Evolutionary conservation across 2,888 invertebrate species (phyloP).

Genomic region (Lordiphosa andalusiaca): DNA sequence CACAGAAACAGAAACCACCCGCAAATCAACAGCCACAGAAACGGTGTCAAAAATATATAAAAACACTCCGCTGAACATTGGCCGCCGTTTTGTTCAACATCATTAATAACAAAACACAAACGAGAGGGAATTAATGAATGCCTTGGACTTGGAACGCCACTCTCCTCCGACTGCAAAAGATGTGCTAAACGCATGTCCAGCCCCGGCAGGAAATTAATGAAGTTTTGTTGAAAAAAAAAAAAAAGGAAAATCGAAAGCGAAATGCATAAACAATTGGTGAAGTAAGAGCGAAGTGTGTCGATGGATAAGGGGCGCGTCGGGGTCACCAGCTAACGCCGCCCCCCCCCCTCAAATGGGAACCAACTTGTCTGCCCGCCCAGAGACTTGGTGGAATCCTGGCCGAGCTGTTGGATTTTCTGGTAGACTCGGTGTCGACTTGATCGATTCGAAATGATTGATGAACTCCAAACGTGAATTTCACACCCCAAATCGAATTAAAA

Average conservation of each 20-base stretch:
- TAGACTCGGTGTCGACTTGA: constrained; percentile 68
- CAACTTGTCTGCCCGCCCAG: constrained; percentile 53
- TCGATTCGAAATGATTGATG: constrained; percentile 67
- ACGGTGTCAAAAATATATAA: constrained; percentile 43
- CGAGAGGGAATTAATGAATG: constrained; percentile 73
- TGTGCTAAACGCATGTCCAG: constrained; percentile 73
- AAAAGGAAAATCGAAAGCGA: constrained; percentile 45
- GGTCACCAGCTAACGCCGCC: constrained; percentile 24
- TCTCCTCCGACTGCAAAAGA: constrained; percentile 34
- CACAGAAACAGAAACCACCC: constrained; percentile 51
- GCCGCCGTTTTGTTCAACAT: constrained; percentile 76
- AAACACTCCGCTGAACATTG: constrained; percentile 32
- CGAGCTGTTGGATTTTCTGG: constrained; percentile 8
- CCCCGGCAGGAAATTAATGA: constrained; percentile 75
- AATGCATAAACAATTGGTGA: constrained; percentile 61
- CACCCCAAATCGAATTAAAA: constrained; percentile 72
- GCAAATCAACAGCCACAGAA: constrained; percentile 55
- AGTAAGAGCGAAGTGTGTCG: constrained; percentile 49
- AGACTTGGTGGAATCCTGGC: constrained; percentile 52
- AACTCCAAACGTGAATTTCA: constrained; percentile 56
- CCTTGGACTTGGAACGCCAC: constrained; percentile 27
- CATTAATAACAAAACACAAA: constrained; percentile 77
- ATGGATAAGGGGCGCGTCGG: constrained; percentile 19
- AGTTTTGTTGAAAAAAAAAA: constrained; percentile 60
- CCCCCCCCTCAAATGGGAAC: constrained; percentile 39